These are phyloP conservation scores for Lottia scabra DNA, from an alignment of 2,888 invertebrate genomes.

Conservation along the genomic window DNA sequence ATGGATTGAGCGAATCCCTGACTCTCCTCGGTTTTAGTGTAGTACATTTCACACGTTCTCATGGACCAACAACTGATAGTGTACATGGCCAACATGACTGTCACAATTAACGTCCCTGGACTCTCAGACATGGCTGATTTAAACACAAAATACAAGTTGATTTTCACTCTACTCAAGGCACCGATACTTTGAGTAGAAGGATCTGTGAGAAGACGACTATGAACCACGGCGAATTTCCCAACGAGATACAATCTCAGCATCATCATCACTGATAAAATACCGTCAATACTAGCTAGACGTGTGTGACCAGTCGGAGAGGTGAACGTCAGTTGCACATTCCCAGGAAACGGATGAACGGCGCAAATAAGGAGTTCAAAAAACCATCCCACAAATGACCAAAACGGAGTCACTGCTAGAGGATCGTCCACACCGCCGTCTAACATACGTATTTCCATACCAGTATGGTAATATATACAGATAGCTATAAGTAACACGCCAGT, in stretches of 20 bases:
- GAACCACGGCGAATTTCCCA: slow-evolving; percentile 56
- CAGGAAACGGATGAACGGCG: slow-evolving; percentile 56
- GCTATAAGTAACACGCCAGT: slow-evolving; percentile 46
- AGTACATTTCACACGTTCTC: slow-evolving; percentile 59
- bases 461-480: slow-evolving; percentile 47
- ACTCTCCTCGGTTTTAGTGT: slow-evolving; percentile 34
- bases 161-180: slow-evolving; percentile 56
- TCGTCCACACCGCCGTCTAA: slow-evolving; percentile 50
- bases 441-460: slow-evolving; percentile 41
- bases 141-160: slow-evolving; percentile 56
- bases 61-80: slow-evolving; percentile 56
- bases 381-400: slow-evolving; percentile 38
- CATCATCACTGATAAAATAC: slow-evolving; percentile 56
- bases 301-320: slow-evolving; percentile 34
- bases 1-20: slow-evolving; percentile 52
- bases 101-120: slow-evolving; percentile 45
- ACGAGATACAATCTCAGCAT: slow-evolving; percentile 54
- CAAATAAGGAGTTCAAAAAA: slow-evolving; percentile 49
- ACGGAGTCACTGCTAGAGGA: slow-evolving; percentile 46
- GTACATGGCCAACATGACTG: slow-evolving; percentile 52
- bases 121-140: slow-evolving; percentile 54
- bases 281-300: slow-evolving; percentile 46
- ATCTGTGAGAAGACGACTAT: slow-evolving; percentile 53
- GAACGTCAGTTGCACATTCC: slow-evolving; percentile 42
- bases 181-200: slow-evolving; percentile 53